Conservation (phyloP, 2,797 vertebrate genomes). For the Enoplosus armatus region DNA sequence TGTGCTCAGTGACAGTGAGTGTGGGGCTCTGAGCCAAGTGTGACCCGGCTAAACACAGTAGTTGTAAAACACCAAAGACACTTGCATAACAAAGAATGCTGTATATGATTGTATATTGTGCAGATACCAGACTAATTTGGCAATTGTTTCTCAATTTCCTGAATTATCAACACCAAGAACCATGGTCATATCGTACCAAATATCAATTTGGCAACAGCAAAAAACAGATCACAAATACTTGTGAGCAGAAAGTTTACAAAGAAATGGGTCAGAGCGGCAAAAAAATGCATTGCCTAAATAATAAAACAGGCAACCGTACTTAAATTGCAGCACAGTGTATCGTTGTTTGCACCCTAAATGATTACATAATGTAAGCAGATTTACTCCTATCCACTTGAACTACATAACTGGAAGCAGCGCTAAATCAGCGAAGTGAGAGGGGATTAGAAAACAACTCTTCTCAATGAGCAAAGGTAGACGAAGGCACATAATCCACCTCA, state of each 20-base stretch:
- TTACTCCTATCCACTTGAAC: slow-evolving; percentile 39
- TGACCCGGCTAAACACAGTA: slow-evolving; percentile 4
- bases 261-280: not conserved
- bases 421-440: slow-evolving; percentile 40
- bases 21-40: slow-evolving; percentile 16
- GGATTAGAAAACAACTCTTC: slow-evolving; percentile 68
- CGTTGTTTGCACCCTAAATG: not conserved
- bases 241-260: not conserved
- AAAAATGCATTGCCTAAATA: slow-evolving; percentile 5
- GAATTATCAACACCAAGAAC: no score
- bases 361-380: slow-evolving; percentile 39
- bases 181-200: no score
- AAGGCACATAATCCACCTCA: slow-evolving; percentile 49
- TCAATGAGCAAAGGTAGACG: slow-evolving; percentile 48
- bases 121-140: not conserved
- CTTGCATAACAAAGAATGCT: not conserved
- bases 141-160: not conserved
- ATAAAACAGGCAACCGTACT: not conserved
- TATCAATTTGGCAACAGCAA: no score
- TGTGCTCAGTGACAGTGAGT: slow-evolving; percentile 12
- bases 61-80: not conserved
- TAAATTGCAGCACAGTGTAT: not conserved
- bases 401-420: slow-evolving; percentile 25
- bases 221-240: not conserved
- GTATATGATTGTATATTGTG: not conserved